A percentile compares a stretch with the other conserved stretches of the same genome.
phyloP scores from a whole-genome alignment of 2,888 invertebrate species.

The Epinotia demarniana region DNA sequence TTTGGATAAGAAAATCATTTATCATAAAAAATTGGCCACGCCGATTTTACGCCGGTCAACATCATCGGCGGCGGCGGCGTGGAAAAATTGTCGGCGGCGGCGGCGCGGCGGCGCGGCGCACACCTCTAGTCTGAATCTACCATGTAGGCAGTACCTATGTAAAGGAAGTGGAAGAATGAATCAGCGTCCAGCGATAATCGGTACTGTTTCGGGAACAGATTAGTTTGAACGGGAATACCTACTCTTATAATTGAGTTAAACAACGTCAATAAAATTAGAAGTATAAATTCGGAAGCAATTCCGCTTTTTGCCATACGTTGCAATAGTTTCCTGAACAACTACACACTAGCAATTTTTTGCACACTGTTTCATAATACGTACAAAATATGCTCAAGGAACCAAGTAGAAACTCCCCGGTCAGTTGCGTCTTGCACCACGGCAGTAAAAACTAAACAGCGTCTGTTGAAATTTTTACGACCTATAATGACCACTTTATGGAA shows the following conservation, averaged over 20 bases:
- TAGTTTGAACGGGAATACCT: too few relatives aligned
- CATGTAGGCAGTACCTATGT: not conserved
- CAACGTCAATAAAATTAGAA: too few relatives aligned
- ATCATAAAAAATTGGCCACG: too few relatives aligned
- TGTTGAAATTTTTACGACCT: conserved; percentile 41
- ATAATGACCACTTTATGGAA: conserved; percentile 33
- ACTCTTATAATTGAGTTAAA: too few relatives aligned
- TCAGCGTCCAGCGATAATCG: too few relatives aligned
- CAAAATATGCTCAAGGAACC: conserved; percentile 7
- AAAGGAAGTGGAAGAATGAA: too few relatives aligned
- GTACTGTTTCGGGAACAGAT: too few relatives aligned
- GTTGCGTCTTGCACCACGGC: conserved; percentile 31
- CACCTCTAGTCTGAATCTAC: not conserved
- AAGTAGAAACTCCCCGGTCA: conserved; percentile 24
- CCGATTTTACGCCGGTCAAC: too few relatives aligned
- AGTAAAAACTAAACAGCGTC: conserved; percentile 39
- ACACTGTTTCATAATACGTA: conserved; percentile 14
- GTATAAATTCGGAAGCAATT: not conserved
- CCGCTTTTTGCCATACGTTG: not conserved
- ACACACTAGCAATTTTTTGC: not conserved
- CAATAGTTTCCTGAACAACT: not conserved
- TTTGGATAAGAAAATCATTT: too few relatives aligned
- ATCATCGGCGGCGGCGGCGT: too few relatives aligned
- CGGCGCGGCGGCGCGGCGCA: too few relatives aligned
- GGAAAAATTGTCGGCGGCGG: too few relatives aligned